phyloP scores from a whole-genome alignment of 2,113 vertebrate species.

The Anguilla japonica region DNA sequence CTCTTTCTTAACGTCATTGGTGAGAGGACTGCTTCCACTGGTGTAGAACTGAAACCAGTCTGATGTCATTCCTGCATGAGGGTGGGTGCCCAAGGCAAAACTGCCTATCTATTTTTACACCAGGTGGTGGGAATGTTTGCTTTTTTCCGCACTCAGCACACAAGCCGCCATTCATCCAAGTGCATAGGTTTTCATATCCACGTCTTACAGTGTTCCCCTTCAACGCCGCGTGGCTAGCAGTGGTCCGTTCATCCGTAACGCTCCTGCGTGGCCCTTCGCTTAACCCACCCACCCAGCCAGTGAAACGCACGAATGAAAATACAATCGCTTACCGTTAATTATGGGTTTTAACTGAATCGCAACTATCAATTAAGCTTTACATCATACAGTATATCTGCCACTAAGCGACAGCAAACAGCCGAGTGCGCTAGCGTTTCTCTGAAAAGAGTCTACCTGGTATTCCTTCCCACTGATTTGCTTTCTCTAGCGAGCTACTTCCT shows the following conservation, averaged over 20 bases:
- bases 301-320: background rate
- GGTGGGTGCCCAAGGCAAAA: slow-evolving; percentile 64
- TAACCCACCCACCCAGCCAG: background rate
- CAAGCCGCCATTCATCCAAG: background rate
- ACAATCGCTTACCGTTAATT: background rate
- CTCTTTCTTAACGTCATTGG: slow-evolving; percentile 42
- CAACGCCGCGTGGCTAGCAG: background rate
- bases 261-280: background rate
- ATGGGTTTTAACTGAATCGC: background rate
- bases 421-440: background rate
- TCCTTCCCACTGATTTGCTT: background rate
- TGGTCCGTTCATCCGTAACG: background rate
- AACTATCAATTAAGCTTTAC: too few relatives aligned
- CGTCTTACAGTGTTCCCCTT: background rate
- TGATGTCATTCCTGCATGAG: slow-evolving; percentile 71
- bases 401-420: too few relatives aligned
- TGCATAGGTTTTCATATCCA: background rate
- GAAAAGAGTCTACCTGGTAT: background rate
- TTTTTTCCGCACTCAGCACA: background rate
- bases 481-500: background rate
- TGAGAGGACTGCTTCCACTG: slow-evolving; percentile 36
- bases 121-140: slow-evolving; percentile 40
- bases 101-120: slow-evolving; percentile 48
- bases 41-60: slow-evolving; percentile 63
- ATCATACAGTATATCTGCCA: too few relatives aligned